Base-by-base conservation (phyloP, 2,888 invertebrate species). In the Pharmacophagus antenor region DNA sequence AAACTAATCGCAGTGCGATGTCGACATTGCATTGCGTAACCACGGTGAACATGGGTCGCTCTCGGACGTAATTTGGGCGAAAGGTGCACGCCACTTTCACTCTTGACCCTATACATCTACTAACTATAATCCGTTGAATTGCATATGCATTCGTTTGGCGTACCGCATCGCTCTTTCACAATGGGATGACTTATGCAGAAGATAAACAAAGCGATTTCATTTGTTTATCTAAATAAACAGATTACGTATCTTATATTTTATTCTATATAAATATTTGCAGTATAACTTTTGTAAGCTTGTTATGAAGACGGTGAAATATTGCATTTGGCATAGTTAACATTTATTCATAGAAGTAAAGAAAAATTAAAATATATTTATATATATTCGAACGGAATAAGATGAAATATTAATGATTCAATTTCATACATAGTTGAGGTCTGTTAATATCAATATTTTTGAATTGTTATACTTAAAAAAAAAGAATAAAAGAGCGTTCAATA, bases 11-110 rank as follows among this genome's bases (percentile, higher is more conserved):
- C 62, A 63, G 63, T 61, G 59, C 53, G 58, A 62, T 63, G 65
- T 68, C 67, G 63, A 62, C 65, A 67, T 31, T n/a, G 21, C 21
- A 21, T 69, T 71, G 58, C 67, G 66, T 67, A 70, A 71, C 27
- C 56, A 37, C 48, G 58, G 46, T 62, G 60, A 62, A 50, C 60
- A 51, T 51, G 55, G 60, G 53, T 60, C 58, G 62, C 59, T 62
- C 53, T 60, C 60, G 37, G 47, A 56, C 57, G 57, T 57, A 56
- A 61, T 52, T 62, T 52, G 41, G 53, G 61, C 56, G 61, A 55
- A 59, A 58, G 57, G 25, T 57, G 55, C 58, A 63, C 20, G 58
- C 51, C 44, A 58, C 48, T 62, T 61, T 61, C 61, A 56, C 52
- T 57, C 61, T 56, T 61, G 52, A 57, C 61, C 53, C 56, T 31